These are phyloP conservation scores for Nomada lathburiana DNA, from an alignment of 2,888 invertebrate genomes.

Conservation along the genomic window DNA sequence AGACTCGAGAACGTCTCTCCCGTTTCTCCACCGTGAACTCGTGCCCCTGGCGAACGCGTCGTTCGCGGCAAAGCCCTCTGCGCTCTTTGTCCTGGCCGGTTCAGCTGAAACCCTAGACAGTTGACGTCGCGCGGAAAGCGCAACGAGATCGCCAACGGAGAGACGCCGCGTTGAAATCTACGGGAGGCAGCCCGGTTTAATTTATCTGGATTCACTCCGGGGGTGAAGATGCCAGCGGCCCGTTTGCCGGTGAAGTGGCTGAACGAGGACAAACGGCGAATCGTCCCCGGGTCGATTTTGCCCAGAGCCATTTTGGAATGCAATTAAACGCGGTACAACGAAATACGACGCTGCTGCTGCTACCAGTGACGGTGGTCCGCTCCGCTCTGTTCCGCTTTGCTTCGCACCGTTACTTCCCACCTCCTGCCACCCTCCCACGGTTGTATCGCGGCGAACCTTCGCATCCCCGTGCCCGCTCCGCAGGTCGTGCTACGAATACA, in stretches of 20 bases:
- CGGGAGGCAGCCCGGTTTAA: conserved; percentile 63
- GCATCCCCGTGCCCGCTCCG: not conserved
- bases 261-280: conserved; percentile 40
- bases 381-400: conserved; percentile 48
- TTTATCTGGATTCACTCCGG: conserved; percentile 70
- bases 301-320: conserved; percentile 82
- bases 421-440: conserved; percentile 12
- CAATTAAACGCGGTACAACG: conserved; percentile 82
- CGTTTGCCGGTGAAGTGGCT: conserved; percentile 46
- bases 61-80: conserved; percentile 49
- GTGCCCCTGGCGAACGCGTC: conserved; percentile 54
- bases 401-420: conserved; percentile 27
- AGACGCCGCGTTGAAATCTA: conserved; percentile 54
- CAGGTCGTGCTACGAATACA: conserved; percentile 35
- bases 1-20: not conserved
- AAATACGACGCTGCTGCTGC: conserved; percentile 73
- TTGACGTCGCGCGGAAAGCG: conserved; percentile 39
- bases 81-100: conserved; percentile 56
- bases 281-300: conserved; percentile 70
- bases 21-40: conserved; percentile 11
- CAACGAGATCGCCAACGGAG: conserved; percentile 14
- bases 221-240: conserved; percentile 54
- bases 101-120: conserved; percentile 68
- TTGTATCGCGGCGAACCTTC: not conserved
- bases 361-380: conserved; percentile 48